Percentiles rank a stretch among this genome's conserved stretches.
Conservation (phyloP, 2,888 invertebrate genomes). For the Eugnorisma glareosa region DNA sequence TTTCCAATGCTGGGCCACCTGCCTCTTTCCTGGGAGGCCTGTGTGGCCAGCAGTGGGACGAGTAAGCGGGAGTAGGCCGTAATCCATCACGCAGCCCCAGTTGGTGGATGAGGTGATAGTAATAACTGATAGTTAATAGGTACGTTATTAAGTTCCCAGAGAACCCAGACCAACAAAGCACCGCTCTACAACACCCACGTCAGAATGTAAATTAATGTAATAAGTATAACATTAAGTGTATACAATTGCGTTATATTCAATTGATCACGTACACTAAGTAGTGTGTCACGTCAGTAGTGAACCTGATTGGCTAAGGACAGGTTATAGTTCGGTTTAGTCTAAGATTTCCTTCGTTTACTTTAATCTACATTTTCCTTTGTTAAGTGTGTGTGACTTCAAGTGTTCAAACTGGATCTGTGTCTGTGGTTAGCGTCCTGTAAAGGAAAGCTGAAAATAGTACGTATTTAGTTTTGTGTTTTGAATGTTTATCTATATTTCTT, state of each 20-base stretch:
- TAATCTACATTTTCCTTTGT: constrained; percentile 1
- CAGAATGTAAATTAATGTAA: constrained; percentile 31
- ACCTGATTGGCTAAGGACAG: constrained; percentile 4
- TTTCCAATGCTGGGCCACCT: not conserved
- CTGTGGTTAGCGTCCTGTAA: constrained; percentile 14
- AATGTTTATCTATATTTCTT: not conserved
- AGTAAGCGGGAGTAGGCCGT: not conserved
- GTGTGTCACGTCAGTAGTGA: constrained; percentile 40
- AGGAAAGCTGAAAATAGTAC: constrained; percentile 23
- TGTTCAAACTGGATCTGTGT: constrained; percentile 23
- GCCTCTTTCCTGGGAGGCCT: not conserved
- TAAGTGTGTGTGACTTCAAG: constrained; percentile 27
- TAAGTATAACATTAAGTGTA: constrained; percentile 30
- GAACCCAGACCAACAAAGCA: constrained; percentile 16
- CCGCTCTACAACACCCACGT: constrained; percentile 26
- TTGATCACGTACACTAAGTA: constrained; percentile 36
- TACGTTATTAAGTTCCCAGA: not conserved
- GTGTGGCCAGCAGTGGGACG: not conserved
- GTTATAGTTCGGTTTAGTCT: constrained; percentile 11
- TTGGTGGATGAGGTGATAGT: not conserved
- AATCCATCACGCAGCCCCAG: not conserved
- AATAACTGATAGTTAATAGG: not conserved
- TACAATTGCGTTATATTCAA: constrained; percentile 47
- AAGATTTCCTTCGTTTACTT: constrained; percentile 11
- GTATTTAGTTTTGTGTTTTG: constrained; percentile 9